Evolutionary conservation across 2,113 vertebrate genomes (phyloP).

Genomic region (Stigmatopora argus): DNA sequence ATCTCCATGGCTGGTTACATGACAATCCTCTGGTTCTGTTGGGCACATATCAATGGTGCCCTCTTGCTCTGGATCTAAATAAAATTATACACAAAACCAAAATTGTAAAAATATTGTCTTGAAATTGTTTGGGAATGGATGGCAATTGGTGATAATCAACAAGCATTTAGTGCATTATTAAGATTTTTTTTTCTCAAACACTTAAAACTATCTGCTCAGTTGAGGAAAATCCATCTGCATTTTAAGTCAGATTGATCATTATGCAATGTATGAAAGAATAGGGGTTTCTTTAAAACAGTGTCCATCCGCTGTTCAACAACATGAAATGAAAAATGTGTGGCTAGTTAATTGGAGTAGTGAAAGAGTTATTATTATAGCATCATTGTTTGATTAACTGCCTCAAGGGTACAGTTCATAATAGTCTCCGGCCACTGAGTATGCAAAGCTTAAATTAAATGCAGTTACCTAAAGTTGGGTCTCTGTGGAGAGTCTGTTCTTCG

Average conservation of each 20-base stretch:
- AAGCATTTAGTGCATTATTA: not conserved
- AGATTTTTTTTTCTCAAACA: not conserved
- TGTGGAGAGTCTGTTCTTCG: constrained; percentile 6
- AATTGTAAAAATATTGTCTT: not conserved
- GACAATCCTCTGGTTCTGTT: constrained; percentile 28
- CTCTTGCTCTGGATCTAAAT: constrained; percentile 24
- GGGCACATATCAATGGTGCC: constrained; percentile 16
- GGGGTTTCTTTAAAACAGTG: not conserved
- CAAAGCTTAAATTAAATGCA: not conserved
- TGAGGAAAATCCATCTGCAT: not conserved
- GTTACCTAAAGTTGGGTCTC: constrained; percentile 39
- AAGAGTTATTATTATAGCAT: not conserved
- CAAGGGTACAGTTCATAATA: not conserved
- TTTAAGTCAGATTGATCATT: not conserved
- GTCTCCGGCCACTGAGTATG: not conserved
- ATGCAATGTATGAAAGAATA: not conserved
- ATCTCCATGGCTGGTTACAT: constrained; percentile 12
- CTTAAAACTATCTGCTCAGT: not conserved
- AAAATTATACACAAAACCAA: not conserved
- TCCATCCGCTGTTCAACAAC: not conserved
- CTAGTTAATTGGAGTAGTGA: not conserved
- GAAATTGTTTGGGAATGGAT: not conserved
- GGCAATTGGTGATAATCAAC: not conserved
- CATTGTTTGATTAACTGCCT: not conserved
- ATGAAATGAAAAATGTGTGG: not conserved